These are phyloP conservation scores for Heterocephalus glaber DNA, from an alignment of 2,113 vertebrate genomes.

Conservation along the genomic window DNA sequence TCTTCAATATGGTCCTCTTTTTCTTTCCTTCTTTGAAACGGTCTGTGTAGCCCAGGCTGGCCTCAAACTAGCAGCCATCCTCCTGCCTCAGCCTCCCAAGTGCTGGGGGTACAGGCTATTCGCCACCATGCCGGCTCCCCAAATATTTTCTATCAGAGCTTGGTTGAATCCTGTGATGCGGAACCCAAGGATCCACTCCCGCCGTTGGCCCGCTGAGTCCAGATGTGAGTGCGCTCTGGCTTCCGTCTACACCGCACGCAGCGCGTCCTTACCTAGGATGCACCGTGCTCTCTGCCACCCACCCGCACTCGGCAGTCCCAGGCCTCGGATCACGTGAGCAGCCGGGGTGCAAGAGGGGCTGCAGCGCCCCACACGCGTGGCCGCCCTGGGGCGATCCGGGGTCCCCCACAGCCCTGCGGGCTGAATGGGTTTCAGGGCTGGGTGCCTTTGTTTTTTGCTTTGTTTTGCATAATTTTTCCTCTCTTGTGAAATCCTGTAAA, in stretches of 20 bases:
- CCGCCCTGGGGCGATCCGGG: background rate
- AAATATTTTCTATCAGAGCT: background rate
- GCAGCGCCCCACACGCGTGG: background rate
- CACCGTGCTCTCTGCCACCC: background rate
- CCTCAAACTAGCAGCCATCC: background rate
- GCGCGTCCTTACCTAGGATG: background rate
- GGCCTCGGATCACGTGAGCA: background rate
- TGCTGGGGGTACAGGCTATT: background rate
- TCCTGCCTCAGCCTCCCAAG: background rate
- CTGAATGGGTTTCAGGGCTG: background rate
- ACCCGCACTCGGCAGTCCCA: too few relatives aligned
- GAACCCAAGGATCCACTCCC: background rate
- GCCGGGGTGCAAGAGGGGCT: background rate
- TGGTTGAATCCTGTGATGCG: background rate
- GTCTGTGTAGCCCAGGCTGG: background rate
- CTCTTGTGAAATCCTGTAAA: constrained; percentile 52
- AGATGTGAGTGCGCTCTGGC: background rate
- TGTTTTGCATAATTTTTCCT: constrained; percentile 44
- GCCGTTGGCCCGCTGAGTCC: background rate
- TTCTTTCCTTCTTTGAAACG: background rate
- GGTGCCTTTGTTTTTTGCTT: background rate
- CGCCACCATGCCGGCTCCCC: background rate
- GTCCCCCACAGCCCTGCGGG: background rate
- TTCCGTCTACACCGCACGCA: constrained; percentile 21
- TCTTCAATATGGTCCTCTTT: background rate